These are phyloP conservation scores for Leptinotarsa haldemani DNA, from an alignment of 2,888 invertebrate genomes.

Conservation along the genomic window DNA sequence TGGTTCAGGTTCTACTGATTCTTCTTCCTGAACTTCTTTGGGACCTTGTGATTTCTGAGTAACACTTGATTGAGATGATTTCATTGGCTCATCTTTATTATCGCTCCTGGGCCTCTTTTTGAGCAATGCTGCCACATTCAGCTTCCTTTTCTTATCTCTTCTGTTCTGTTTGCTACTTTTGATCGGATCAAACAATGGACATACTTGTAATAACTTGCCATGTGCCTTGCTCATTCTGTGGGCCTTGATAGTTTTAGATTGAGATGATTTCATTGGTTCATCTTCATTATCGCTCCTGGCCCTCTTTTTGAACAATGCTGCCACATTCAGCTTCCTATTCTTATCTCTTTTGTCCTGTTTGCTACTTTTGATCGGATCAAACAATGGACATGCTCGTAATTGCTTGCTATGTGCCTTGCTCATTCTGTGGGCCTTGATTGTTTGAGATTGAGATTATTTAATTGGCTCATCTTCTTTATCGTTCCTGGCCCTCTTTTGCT, in stretches of 20 bases:
- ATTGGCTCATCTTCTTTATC: no score
- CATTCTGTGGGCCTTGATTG: constrained; percentile 77
- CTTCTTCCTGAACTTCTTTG: background rate
- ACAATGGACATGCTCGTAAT: constrained; percentile 59
- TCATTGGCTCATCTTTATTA: constrained; percentile 44
- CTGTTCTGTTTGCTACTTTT: constrained; percentile 76
- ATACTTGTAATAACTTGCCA: constrained; percentile 54
- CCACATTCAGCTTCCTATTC: constrained; percentile 77
- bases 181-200: constrained; percentile 63
- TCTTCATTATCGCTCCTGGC: constrained; percentile 54
- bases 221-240: constrained; percentile 76
- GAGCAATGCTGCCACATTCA: constrained; percentile 77
- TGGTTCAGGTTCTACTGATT: background rate
- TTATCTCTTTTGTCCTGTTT: constrained; percentile 79
- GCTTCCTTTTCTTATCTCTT: constrained; percentile 76
- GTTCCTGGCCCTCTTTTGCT: no score
- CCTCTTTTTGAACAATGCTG: constrained; percentile 72
- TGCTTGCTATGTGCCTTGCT: constrained; percentile 67
- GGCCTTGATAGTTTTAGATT: constrained; percentile 72
- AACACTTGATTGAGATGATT: constrained; percentile 12
- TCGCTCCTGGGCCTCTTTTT: constrained; percentile 63
- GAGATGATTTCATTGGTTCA: constrained; percentile 33
- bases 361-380: constrained; percentile 66
- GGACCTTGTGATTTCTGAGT: constrained; percentile 5
- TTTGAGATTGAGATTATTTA: no score